A percentile compares a stretch with the other conserved stretches of the same genome.
phyloP scores from a whole-genome alignment of 2,888 invertebrate genomes.

The Macrosoma leucophasiata region DNA sequence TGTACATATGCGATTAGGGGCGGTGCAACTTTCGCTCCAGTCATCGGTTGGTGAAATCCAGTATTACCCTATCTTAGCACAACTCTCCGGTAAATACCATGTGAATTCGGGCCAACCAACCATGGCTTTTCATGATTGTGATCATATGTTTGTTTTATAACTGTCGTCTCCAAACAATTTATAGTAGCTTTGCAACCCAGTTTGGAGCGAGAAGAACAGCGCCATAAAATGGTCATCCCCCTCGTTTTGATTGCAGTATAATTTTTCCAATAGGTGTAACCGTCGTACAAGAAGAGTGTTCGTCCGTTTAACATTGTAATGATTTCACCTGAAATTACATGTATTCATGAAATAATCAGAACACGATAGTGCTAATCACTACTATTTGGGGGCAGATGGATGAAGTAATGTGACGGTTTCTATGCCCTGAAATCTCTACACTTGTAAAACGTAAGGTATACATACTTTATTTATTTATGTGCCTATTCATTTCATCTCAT shows the following conservation, averaged over 20 bases:
- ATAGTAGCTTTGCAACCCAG: constrained; percentile 23
- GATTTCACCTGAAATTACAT: constrained; percentile 18
- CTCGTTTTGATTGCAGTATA: constrained; percentile 11
- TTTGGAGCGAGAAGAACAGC: constrained; percentile 21
- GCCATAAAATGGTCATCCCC: constrained; percentile 13
- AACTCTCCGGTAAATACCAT: not conserved
- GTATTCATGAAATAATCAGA: too few relatives aligned
- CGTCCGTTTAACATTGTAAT: constrained; percentile 16
- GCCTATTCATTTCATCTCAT: too few relatives aligned
- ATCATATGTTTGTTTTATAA: constrained; percentile 11
- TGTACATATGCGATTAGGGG: too few relatives aligned
- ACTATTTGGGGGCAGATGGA: too few relatives aligned
- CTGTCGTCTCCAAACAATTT: constrained; percentile 10
- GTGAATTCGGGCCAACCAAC: too few relatives aligned
- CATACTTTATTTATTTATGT: too few relatives aligned
- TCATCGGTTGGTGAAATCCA: too few relatives aligned
- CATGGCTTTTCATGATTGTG: constrained; percentile 27
- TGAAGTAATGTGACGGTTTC: too few relatives aligned
- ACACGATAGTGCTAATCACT: too few relatives aligned
- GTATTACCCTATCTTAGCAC: constrained; percentile 2
- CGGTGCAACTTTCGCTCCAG: too few relatives aligned
- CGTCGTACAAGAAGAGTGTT: constrained; percentile 14
- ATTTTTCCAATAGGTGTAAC: constrained; percentile 21
- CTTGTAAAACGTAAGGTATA: too few relatives aligned
- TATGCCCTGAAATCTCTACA: too few relatives aligned